Conservation (phyloP, 2,113 vertebrate species). For the Nannospalax galili region DNA sequence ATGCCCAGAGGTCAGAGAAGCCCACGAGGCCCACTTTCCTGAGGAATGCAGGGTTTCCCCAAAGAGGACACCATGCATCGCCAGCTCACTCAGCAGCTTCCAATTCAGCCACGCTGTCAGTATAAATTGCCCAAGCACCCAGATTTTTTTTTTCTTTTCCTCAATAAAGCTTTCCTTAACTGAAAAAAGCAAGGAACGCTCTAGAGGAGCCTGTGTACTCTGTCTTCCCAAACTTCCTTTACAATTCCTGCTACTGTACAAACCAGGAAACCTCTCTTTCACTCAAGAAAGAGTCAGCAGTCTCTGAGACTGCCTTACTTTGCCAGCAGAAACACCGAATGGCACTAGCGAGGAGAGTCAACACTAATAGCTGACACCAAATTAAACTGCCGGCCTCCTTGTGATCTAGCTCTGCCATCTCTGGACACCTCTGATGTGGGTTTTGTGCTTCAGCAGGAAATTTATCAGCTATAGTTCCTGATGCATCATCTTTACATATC, state of each 20-base stretch:
- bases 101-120: neutral
- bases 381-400: slow-evolving; percentile 86
- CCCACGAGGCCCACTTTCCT: neutral
- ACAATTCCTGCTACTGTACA: slow-evolving; percentile 56
- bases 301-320: slow-evolving; percentile 83
- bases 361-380: slow-evolving; percentile 87
- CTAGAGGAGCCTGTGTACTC: slow-evolving; percentile 51
- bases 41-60: slow-evolving; percentile 28
- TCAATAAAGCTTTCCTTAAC: slow-evolving; percentile 73
- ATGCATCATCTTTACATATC: slow-evolving; percentile 86
- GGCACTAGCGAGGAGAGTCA: slow-evolving; percentile 81
- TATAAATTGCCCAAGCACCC: neutral
- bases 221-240: slow-evolving; percentile 47
- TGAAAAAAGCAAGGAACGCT: slow-evolving; percentile 76
- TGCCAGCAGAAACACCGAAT: slow-evolving; percentile 85
- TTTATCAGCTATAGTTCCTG: slow-evolving; percentile 82
- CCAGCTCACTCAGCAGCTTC: slow-evolving; percentile 45
- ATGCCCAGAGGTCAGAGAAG: slow-evolving; percentile 7
- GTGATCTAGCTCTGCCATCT: slow-evolving; percentile 85
- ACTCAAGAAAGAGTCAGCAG: slow-evolving; percentile 84
- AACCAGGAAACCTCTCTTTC: slow-evolving; percentile 72
- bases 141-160: slow-evolving; percentile 10
- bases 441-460: slow-evolving; percentile 82
- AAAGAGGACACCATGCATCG: neutral
- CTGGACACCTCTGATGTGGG: slow-evolving; percentile 85